These are phyloP conservation scores for Apis laboriosa DNA, from an alignment of 1,140 invertebrate genomes.

Conservation along the genomic window DNA sequence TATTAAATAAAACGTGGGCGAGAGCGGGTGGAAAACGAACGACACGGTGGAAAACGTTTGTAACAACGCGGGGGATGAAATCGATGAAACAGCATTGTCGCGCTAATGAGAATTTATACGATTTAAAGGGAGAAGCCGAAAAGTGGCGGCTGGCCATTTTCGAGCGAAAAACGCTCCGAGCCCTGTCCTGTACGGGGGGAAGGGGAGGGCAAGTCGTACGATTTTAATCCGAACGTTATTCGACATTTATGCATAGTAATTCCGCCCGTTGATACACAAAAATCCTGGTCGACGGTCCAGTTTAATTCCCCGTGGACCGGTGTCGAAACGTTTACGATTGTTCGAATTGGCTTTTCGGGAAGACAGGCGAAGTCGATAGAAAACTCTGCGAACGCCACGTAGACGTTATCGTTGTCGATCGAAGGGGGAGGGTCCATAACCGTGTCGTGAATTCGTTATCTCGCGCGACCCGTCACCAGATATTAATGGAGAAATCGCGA, in stretches of 20 bases:
- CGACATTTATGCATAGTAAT: conserved; percentile 31
- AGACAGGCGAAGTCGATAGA: conserved; percentile 5
- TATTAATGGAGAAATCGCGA: conserved; percentile 49
- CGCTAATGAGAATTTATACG: conserved; percentile 48
- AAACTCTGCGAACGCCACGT: not conserved
- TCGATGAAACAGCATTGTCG: conserved; percentile 16
- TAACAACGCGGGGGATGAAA: conserved; percentile 11
- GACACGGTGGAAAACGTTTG: not conserved
- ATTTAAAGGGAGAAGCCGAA: conserved; percentile 11
- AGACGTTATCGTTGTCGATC: conserved; percentile 53
- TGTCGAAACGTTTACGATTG: conserved; percentile 9
- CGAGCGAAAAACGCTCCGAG: not conserved
- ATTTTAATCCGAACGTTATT: conserved; percentile 27
- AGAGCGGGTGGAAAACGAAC: not conserved
- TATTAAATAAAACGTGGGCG: conserved; percentile 25
- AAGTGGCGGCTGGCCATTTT: not conserved
- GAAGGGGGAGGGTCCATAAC: conserved; percentile 36
- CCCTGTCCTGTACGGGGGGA: not conserved
- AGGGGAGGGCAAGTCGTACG: not conserved
- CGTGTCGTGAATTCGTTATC: conserved; percentile 52
- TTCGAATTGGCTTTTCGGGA: not conserved
- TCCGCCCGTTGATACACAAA: not conserved
- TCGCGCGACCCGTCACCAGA: conserved; percentile 38
- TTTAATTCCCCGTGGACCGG: not conserved
- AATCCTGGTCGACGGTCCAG: not conserved